Base-by-base conservation (phyloP, 2,888 invertebrate species). In the Athalia cordata region DNA sequence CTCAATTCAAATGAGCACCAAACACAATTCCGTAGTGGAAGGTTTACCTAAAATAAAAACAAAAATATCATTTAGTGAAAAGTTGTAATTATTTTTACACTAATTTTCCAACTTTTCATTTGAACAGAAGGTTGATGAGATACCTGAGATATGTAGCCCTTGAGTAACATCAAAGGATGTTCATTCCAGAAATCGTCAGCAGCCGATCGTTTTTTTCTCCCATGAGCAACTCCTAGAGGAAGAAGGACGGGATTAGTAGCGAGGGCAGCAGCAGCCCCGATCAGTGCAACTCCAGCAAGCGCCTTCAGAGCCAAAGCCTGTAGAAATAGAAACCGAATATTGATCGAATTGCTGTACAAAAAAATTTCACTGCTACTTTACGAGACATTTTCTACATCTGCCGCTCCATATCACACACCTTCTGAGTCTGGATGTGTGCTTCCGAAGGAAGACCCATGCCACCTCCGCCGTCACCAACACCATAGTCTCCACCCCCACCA, bases 211-310 rank as follows among this genome's bases (percentile, higher is more conserved):
- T 92, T 92, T 83, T 90, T 92, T 81, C 92, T 90, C 13, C 95
- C 95, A 13, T 94, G 93, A 7, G 96, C 91, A 0, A 95, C 94
- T 47, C 96, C 96, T 64, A 96, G 92, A 88, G 96, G 96, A 57
- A 96, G 89, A 11, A 96, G 92, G 75, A 96, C 92, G 4, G 96
- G 96, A 90, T 96, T 96, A 82, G 93, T 93, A 77, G 95, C 94
- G 79, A 96, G 91, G 13, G 96, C 94, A 43, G 96, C 96, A 1
- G 96, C 96, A 50, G 96, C 95, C 57, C 96, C 96, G n/a, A 96
- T 91, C 68, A 92, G 82, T 0, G 96, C 96, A 65, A 96, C 93
- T 43, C 96, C 96, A 59, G 96, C 96, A 81, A 96, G 89, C 0
- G 96, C 96, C 83, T 92, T 92, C 50, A 94, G 89, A 55, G 93